Conservation (phyloP, 2,888 invertebrate genomes). For the Lasiommata megera region DNA sequence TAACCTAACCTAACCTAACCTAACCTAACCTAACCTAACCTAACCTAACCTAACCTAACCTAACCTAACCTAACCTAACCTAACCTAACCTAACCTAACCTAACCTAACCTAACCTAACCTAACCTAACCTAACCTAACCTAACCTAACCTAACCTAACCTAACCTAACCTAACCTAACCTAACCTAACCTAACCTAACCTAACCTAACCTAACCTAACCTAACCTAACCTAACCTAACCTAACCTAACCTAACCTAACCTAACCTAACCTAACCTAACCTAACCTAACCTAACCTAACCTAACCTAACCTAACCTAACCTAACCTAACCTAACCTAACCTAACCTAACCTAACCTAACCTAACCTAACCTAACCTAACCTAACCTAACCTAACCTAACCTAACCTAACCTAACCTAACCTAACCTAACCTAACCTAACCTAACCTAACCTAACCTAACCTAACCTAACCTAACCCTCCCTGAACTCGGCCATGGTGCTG, state of each 20-base stretch:
- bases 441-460: too few species aligned
- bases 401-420: too few species aligned
- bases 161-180: slow-evolving; percentile 19
- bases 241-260: slow-evolving; percentile 25
- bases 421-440: too few species aligned
- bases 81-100: slow-evolving; percentile 6
- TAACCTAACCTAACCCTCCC: too few species aligned
- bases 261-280: slow-evolving; percentile 28
- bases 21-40: slow-evolving; percentile 6
- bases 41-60: slow-evolving; percentile 6
- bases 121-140: slow-evolving; percentile 6
- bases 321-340: slow-evolving; percentile 22
- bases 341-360: too few species aligned
- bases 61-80: slow-evolving; percentile 6
- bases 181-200: slow-evolving; percentile 27
- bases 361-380: too few species aligned
- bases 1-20: slow-evolving; percentile 9
- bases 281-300: slow-evolving; percentile 27
- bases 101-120: slow-evolving; percentile 6
- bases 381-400: too few species aligned
- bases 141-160: slow-evolving; percentile 6
- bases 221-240: slow-evolving; percentile 27
- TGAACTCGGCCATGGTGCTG: too few species aligned
- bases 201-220: slow-evolving; percentile 27
- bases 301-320: slow-evolving; percentile 28